Conservation (phyloP, 2,113 vertebrate species). For the Pholis gunnellus region DNA sequence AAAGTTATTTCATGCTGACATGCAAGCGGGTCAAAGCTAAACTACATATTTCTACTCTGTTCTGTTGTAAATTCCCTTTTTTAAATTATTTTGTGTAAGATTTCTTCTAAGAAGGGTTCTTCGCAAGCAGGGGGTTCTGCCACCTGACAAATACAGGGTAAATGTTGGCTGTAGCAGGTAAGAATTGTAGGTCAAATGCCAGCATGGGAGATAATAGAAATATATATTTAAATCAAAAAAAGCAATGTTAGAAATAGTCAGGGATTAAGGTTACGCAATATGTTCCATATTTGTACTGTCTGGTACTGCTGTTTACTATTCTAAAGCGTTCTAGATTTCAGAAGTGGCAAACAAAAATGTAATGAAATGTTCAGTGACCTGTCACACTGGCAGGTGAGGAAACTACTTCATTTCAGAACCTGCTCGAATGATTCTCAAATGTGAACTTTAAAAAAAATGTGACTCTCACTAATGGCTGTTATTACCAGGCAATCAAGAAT, state of each 20-base stretch:
- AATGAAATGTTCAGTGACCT: too few relatives aligned
- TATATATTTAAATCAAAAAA: too few relatives aligned
- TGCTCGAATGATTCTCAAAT: background rate
- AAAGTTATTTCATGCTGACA: background rate
- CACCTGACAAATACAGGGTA: too few relatives aligned
- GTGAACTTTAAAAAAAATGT: background rate
- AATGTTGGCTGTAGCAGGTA: too few relatives aligned
- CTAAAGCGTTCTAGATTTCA: background rate
- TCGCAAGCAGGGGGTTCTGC: background rate
- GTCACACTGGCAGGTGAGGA: background rate
- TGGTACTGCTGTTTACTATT: background rate
- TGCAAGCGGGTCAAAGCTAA: background rate
- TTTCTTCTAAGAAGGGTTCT: background rate
- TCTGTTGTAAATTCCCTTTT: background rate
- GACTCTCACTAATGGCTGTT: background rate
- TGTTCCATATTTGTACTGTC: background rate
- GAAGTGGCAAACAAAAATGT: background rate
- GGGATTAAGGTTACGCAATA: too few relatives aligned
- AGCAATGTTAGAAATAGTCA: too few relatives aligned
- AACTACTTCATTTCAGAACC: background rate
- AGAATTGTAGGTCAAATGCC: too few relatives aligned
- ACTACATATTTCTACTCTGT: background rate
- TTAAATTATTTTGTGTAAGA: background rate
- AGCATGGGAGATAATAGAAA: too few relatives aligned
- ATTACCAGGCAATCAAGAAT: background rate